phyloP scores from a whole-genome alignment of 2,888 invertebrate genomes.

The Dastarcus helophoroides region DNA sequence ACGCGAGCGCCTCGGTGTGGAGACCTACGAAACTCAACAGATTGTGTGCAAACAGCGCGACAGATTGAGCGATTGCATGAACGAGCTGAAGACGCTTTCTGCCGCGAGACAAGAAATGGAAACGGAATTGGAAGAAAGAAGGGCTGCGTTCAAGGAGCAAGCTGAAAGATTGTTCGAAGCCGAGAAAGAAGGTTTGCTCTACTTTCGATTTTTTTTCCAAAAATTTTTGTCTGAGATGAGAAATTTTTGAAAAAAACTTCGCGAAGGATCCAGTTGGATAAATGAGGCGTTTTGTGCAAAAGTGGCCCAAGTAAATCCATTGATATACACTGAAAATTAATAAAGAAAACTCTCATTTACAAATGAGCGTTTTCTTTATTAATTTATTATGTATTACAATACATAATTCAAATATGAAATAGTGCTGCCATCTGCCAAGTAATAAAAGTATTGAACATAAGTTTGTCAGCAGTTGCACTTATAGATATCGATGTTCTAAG shows the following conservation, averaged over 20 bases:
- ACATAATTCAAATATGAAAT: too few species aligned
- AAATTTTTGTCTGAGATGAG: slow-evolving; percentile 13
- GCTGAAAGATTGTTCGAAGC: slow-evolving; percentile 39
- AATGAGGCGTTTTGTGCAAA: too few species aligned
- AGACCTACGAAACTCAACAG: slow-evolving; percentile 51
- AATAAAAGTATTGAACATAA: too few species aligned
- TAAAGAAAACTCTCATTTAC: too few species aligned
- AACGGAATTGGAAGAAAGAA: slow-evolving; percentile 37
- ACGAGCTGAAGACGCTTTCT: slow-evolving; percentile 40
- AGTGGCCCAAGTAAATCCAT: too few species aligned
- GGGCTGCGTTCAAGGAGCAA: slow-evolving; percentile 38
- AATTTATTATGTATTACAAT: too few species aligned
- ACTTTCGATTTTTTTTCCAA: slow-evolving; percentile 1
- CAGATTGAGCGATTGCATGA: slow-evolving; percentile 45
- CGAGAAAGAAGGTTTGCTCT: slow-evolving; percentile 34
- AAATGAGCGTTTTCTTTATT: too few species aligned
- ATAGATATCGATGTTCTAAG: too few species aligned
- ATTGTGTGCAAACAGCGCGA: slow-evolving; percentile 44
- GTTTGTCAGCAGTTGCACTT: too few species aligned
- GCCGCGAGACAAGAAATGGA: slow-evolving; percentile 44
- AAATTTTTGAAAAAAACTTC: slow-evolving; percentile 8
- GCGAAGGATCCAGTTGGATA: slow-evolving; percentile 1
- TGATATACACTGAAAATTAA: too few species aligned
- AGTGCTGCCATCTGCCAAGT: too few species aligned
- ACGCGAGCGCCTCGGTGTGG: slow-evolving; percentile 45